Percentiles rank a stretch among this genome's conserved stretches.
Conservation (phyloP, 2,797 vertebrate species). For the Tiaroga cobitis region DNA sequence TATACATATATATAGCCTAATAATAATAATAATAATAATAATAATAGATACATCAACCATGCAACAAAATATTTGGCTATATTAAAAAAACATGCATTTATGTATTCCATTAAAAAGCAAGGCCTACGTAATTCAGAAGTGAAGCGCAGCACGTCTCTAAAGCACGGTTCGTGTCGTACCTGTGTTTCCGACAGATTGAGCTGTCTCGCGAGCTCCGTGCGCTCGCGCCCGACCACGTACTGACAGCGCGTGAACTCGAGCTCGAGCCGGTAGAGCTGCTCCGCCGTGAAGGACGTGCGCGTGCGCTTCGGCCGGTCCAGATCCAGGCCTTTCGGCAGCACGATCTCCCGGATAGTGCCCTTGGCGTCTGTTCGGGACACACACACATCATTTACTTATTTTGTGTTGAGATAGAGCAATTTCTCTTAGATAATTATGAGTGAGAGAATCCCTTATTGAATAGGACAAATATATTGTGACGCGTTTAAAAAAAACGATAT, state of each 20-base stretch:
- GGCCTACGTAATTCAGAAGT: not conserved
- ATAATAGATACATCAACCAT: not conserved
- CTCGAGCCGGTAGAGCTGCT: constrained; percentile 95
- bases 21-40: not conserved
- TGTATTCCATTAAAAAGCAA: not conserved
- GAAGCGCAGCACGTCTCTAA: not conserved
- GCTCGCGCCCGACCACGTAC: constrained; percentile 94
- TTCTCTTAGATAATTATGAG: not conserved
- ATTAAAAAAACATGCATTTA: too few species aligned
- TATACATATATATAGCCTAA: not conserved
- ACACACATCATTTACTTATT: not conserved
- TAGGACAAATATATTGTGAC: not conserved
- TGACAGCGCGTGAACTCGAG: constrained; percentile 96
- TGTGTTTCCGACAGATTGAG: constrained; percentile 95
- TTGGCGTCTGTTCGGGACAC: constrained; percentile 85
- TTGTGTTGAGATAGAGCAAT: not conserved
- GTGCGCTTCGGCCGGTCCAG: constrained; percentile 95
- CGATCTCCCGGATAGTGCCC: constrained; percentile 96
- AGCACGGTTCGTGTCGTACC: constrained; percentile 74
- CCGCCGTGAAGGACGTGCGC: constrained; percentile 94
- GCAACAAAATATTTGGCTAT: not conserved
- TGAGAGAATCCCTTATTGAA: too few species aligned
- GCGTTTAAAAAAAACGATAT: too few species aligned
- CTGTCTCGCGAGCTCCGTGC: constrained; percentile 91
- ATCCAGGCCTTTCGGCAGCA: constrained; percentile 93